Conservation (phyloP, 2,888 invertebrate species). For the Xestia xanthographa region DNA sequence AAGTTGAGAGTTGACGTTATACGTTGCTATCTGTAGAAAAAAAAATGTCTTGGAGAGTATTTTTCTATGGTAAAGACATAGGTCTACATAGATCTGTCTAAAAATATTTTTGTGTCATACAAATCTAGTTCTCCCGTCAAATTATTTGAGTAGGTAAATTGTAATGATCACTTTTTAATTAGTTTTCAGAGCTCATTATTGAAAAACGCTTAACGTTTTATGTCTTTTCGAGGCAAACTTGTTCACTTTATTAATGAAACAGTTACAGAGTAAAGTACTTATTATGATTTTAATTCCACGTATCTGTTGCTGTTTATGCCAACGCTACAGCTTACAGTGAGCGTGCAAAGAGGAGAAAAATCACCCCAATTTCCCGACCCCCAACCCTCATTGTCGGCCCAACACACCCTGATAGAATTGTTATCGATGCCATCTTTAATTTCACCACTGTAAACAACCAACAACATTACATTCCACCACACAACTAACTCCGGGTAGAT, state of each 20-base stretch:
- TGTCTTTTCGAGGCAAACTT: neutral
- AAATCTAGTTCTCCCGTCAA: neutral
- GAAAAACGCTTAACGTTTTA: neutral
- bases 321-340: slow-evolving; percentile 74
- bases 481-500: slow-evolving; percentile 25
- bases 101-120: neutral
- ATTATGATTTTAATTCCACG: neutral
- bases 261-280: neutral
- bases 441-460: slow-evolving; percentile 85
- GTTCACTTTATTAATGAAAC: neutral
- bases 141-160: neutral
- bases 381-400: slow-evolving; percentile 83
- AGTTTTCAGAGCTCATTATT: neutral
- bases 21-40: neutral
- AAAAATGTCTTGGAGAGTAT: neutral
- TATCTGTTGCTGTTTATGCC: slow-evolving; percentile 51
- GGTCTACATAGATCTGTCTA: neutral
- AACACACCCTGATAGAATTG: slow-evolving; percentile 88
- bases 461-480: slow-evolving; percentile 44
- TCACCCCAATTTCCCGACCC: slow-evolving; percentile 88
- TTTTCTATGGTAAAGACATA: neutral
- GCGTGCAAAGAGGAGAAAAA: slow-evolving; percentile 87
- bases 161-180: neutral
- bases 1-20: neutral
- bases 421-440: slow-evolving; percentile 92